These are phyloP conservation scores for Galerucella pusilla DNA, from an alignment of 2,888 invertebrate genomes.

Conservation along the genomic window DNA sequence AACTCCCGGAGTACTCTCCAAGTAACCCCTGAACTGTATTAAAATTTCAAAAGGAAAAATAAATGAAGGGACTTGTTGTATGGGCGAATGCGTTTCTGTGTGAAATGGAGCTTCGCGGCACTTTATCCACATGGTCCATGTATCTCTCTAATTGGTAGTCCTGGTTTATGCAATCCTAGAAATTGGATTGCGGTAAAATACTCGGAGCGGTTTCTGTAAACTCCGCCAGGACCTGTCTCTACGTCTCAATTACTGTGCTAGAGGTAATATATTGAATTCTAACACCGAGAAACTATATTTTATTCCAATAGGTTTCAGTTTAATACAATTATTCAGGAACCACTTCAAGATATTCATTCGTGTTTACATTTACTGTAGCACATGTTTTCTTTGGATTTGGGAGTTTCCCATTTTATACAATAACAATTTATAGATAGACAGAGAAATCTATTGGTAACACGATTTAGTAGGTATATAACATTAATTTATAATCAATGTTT, in stretches of 20 bases:
- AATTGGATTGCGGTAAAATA: conserved; percentile 66
- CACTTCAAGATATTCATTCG: conserved; percentile 55
- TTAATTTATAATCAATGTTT: no score
- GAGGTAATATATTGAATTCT: conserved; percentile 63
- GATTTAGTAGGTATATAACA: no score
- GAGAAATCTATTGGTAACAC: no score
- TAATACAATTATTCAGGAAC: conserved; percentile 57
- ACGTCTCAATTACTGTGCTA: conserved; percentile 59
- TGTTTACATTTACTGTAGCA: conserved; percentile 50
- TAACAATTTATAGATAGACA: neutral
- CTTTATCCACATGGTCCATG: conserved; percentile 59
- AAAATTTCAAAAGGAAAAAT: no score
- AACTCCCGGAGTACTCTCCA: no score
- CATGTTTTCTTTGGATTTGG: conserved; percentile 42
- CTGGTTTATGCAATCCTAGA: conserved; percentile 65
- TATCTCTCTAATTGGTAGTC: conserved; percentile 64
- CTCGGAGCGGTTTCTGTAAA: conserved; percentile 64
- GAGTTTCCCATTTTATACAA: neutral
- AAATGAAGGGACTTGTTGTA: neutral
- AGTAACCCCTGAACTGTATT: no score
- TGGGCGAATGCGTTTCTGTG: neutral
- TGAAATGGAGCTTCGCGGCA: conserved; percentile 36
- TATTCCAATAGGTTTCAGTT: conserved; percentile 54
- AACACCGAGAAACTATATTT: conserved; percentile 54
- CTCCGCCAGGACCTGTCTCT: conserved; percentile 63